Base-by-base conservation (phyloP, 2,888 invertebrate species). In the Drosophila phalerata region DNA sequence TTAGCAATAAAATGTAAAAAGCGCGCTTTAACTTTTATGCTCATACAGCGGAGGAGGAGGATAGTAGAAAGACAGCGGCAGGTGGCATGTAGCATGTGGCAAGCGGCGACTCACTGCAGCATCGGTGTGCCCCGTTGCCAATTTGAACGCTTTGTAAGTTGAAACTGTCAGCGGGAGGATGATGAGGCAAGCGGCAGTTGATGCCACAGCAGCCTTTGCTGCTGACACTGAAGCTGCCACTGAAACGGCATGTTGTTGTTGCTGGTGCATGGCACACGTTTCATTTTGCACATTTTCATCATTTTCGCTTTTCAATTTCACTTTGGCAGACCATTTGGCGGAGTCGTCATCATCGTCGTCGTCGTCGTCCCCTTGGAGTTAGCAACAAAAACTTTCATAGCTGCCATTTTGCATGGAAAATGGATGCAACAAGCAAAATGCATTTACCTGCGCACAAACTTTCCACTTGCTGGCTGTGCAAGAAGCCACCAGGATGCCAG, bases 341-440 rank as follows among this genome's bases (percentile, higher is more conserved):
- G 47, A 47, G 40, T 57, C 61, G 47, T 25, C 15, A 34, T 57
- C 42, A 15, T 47, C 47, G 19, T 28, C 57, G 64, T 58, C 52
- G 68, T 58, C 40, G 40, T 42, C 28, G 28, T 28, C 51, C 62
- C 61, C 25, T 47, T 52, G 64, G 62, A 69, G 66, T 51, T 64
- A 34, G 63, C 64, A 78, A 48, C 68, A 69, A 60, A 77, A 87
- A 85, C 74, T 84, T 83, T 83, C 73, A 77, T 70, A 61, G 76
- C 65, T 63, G 79, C 65, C 79, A 70, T 71, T 84, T 72, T 82
- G 79, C 71, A 77, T 78, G 61, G 57, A 53, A 73, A 76, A 77
- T 84, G 73, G 73, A 77, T 77, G 85, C 88, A 84, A 87, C 88
- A 84, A 84, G 85, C 82, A 77, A 85, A 84, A 87, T 79, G 85